Conservation (phyloP, 2,888 invertebrate genomes). For the Drosophila barbarae region DNA sequence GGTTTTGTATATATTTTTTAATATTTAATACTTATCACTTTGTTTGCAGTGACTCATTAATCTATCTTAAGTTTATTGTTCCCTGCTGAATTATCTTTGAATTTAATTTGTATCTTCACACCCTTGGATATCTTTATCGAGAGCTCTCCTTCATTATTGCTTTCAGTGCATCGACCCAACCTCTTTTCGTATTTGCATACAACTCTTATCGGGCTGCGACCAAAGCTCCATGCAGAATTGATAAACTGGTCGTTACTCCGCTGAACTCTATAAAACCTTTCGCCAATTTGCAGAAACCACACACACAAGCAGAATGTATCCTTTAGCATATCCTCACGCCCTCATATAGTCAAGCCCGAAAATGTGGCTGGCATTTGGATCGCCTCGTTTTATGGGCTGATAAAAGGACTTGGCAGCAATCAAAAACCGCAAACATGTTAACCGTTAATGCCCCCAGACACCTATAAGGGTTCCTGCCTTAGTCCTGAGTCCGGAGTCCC, state of each 20-base stretch:
- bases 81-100: not conserved
- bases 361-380: conserved; percentile 30
- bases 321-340: conserved; percentile 7
- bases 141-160: not conserved
- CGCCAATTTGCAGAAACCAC: conserved; percentile 35
- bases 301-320: not conserved
- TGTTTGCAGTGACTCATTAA: not conserved
- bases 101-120: conserved; percentile 8
- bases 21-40: not conserved
- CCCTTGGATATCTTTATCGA: not conserved
- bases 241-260: conserved; percentile 41
- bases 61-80: not conserved
- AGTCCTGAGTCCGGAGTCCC: conserved; percentile 46
- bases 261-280: conserved; percentile 37
- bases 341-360: conserved; percentile 20
- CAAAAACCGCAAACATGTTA: conserved; percentile 72
- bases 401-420: conserved; percentile 62
- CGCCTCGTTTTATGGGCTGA: conserved; percentile 58
- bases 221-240: conserved; percentile 30
- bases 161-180: conserved; percentile 29
- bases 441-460: conserved; percentile 71
- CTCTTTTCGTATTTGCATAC: conserved; percentile 20
- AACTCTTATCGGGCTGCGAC: conserved; percentile 23
- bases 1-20: not conserved
- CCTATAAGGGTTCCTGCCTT: conserved; percentile 48